Evolutionary conservation across 2,113 vertebrate species (phyloP), one percentile per base, ranked within the genome.

Genomic region (Galeopterus variegatus): DNA sequence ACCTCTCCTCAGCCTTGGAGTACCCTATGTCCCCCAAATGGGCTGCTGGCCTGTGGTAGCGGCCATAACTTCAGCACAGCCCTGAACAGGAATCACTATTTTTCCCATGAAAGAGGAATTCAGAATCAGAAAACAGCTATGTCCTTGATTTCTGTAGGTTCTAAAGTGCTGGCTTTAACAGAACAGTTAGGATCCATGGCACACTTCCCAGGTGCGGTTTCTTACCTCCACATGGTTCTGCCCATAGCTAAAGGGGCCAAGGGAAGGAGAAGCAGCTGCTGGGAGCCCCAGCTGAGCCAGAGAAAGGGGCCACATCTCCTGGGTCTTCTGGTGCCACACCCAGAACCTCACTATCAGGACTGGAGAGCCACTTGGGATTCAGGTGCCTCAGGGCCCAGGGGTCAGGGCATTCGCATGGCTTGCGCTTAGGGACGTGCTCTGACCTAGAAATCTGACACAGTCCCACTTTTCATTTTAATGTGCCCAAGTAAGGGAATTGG

Each of bases 381-480:
- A 12, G 54, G 70, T 80, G 65, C 69, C 23, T 70, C 65, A 65
- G 82, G 54, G n/a, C 82, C 58, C 70, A 8, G 5, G 72, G 13
- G 28, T 90, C 50, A 69, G 56, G 73, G 28, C 8, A 3, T 58
- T 11, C 67, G 3, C 56, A 21, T 85, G 79, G 14, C 62, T 95
- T 36, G 69, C 3, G 8, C 76, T 79, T 90, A 36, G 93, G 83
- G 33, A 69, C 62, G 10, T n/a, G 18, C 84, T 62, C 33, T 96
- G 92, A 95, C 96, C 96, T 75, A 97, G 91, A 97, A 96, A 89
- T 93, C 82, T 93, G 96, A 86, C 89, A 72, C 33, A 93, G 87
- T 94, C 33, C 69, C 41, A 81, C 64, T 91, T 97, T 96, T 93
- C 45, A 70, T 89, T 94, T 82, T 67, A 56, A 11, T n/a, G 21